Base-by-base conservation (phyloP, 2,113 vertebrate species). In the Ascaphus truei region DNA sequence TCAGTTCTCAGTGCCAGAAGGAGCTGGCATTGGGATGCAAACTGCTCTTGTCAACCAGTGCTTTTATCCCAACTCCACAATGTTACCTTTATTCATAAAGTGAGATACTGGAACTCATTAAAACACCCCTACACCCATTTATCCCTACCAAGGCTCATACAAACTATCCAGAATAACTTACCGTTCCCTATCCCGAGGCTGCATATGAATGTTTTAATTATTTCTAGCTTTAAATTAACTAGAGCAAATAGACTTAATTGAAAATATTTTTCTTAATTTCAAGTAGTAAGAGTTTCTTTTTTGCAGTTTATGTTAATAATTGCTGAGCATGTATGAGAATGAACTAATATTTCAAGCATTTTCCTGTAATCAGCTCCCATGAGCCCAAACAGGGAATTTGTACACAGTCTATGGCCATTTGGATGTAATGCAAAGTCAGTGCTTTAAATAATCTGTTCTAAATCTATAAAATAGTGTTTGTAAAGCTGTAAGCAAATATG, bases 361-460 rank as follows among this genome's bases (percentile, higher is more conserved):
- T 71, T 62, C 66, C 62, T 72, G 64, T 85, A 86, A 85, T 85
- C 84, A 82, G 76, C 72, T 82, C 79, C 77, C 73, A 72, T 1
- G 72, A 81, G 77, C 71, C 65, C 5, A 33, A 69, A 31, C 61
- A 73, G 71, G 78, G 80, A 86, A 74, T 79, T 30, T 78, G 56
- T 79, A 68, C 56, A 81, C 79, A 72, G 22, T 60, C 60, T 52
- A 26, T 64, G 29, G 25, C 50, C 36, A 23, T 55, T 65, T 57
- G 10, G 56, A 69, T 73, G 20, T 36, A 71, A 41, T 31, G 15
- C 62, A 37, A 57, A 41, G 57, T 58, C 1, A 27, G 43, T 26
- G 29, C 60, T 45, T 20, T 58, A 72, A 74, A 74, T 0, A 0
- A 43, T 10, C 66, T 66, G 8, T 60, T 52, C 55, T 36, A 69